These are phyloP conservation scores for Propithecus coquereli DNA, from an alignment of 2,113 vertebrate genomes.

Conservation along the genomic window DNA sequence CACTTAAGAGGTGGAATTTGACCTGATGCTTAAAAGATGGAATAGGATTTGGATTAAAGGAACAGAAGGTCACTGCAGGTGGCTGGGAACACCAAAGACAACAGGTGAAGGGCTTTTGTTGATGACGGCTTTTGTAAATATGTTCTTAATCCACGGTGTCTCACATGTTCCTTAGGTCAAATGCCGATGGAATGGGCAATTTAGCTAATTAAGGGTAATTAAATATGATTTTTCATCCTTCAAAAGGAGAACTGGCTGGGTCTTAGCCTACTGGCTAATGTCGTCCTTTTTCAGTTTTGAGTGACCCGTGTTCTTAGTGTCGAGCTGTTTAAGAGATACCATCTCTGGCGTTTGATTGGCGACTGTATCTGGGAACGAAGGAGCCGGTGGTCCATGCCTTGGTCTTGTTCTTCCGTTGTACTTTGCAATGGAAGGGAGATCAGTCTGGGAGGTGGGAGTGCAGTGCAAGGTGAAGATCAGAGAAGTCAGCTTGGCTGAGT, in stretches of 20 bases:
- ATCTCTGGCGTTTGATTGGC: accelerated
- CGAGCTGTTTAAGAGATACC: accelerated
- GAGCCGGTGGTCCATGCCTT: accelerated
- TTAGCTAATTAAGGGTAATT: neutral
- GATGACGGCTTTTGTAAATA: neutral
- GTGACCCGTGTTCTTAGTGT: accelerated
- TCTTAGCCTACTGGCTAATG: neutral
- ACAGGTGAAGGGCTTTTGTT: neutral
- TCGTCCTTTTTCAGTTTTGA: no score
- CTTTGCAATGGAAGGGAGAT: neutral
- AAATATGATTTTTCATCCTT: neutral
- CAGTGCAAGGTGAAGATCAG: accelerated
- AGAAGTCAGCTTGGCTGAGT: accelerated
- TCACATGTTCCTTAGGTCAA: neutral
- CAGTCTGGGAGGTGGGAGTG: accelerated
- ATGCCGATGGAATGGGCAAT: accelerated
- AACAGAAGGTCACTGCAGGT: neutral
- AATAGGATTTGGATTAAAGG: neutral
- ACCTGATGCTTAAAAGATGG: neutral
- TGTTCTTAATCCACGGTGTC: accelerated
- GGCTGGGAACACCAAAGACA: no score
- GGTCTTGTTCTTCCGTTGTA: no score
- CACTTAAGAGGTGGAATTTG: neutral
- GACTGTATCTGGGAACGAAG: neutral
- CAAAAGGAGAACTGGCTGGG: neutral